phyloP scores from a whole-genome alignment of 2,797 vertebrate genomes.

The Tolypeutes matacus region DNA sequence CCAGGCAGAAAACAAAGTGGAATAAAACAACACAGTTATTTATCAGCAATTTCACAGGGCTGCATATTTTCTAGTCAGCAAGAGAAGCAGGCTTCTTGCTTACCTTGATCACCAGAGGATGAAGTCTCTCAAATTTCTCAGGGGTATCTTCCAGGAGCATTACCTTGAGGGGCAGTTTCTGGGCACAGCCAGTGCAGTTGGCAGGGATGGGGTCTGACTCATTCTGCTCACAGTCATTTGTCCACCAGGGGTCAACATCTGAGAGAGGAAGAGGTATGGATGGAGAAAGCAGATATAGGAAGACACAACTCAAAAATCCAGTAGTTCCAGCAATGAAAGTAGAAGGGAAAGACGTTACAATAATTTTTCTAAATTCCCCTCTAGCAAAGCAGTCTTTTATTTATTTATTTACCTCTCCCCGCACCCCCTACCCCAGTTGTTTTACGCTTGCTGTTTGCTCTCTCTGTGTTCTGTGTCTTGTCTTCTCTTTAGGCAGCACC shows the following conservation, averaged over 20 bases:
- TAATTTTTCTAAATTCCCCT: too few species aligned
- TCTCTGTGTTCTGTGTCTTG: too few species aligned
- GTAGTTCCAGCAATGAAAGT: neutral
- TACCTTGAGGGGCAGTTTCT: slow-evolving; percentile 83
- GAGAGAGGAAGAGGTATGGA: slow-evolving; percentile 49
- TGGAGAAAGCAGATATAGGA: slow-evolving; percentile 12
- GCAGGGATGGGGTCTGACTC: slow-evolving; percentile 78
- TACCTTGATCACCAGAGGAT: slow-evolving; percentile 95
- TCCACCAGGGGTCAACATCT: slow-evolving; percentile 88
- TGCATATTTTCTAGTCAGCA: neutral
- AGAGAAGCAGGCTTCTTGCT: neutral
- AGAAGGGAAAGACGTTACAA: neutral
- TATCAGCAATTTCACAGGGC: neutral
- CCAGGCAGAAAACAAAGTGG: slow-evolving; percentile 5
- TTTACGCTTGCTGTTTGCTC: too few species aligned
- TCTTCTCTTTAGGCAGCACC: too few species aligned
- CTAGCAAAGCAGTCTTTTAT: too few species aligned
- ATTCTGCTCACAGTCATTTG: slow-evolving; percentile 85
- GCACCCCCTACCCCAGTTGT: too few species aligned
- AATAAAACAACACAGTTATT: slow-evolving; percentile 4
- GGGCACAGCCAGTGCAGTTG: slow-evolving; percentile 87
- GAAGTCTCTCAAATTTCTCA: slow-evolving; percentile 88
- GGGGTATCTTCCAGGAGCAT: slow-evolving; percentile 81
- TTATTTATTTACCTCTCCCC: too few species aligned
- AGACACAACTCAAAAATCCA: neutral